Conservation (phyloP, 1,140 invertebrate species). For the Thaumatotibia leucotreta region DNA sequence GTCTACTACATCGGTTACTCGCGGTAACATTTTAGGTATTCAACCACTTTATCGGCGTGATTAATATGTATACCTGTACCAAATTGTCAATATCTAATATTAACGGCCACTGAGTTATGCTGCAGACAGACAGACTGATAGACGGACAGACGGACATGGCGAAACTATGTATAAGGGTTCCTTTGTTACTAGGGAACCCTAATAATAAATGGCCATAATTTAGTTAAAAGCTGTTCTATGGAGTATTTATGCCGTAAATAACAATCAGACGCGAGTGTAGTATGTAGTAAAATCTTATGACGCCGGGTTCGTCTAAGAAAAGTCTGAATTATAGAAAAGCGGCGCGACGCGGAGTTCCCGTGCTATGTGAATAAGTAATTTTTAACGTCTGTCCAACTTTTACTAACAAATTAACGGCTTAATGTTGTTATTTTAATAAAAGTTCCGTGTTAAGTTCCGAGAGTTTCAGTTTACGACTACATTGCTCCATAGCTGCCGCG, state of each 20-base stretch:
- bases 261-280: not conserved
- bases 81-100: no score
- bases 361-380: constrained; percentile 70
- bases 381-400: constrained; percentile 71
- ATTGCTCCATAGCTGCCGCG: constrained; percentile 52
- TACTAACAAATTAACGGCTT: constrained; percentile 74
- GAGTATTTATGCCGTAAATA: not conserved
- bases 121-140: no score
- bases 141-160: no score
- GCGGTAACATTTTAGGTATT: no score
- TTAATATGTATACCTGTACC: no score
- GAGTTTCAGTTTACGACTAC: constrained; percentile 66
- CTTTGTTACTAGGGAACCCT: no score
- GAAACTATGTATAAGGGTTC: no score
- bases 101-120: no score
- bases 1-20: no score
- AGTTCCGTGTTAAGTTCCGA: constrained; percentile 60
- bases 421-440: constrained; percentile 75
- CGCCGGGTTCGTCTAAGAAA: not conserved
- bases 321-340: constrained; percentile 64
- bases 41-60: no score
- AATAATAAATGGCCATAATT: not conserved
- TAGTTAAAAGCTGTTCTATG: not conserved
- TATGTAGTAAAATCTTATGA: not conserved
- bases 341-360: constrained; percentile 46